These are phyloP conservation scores for Gryon sp. DNA, from an alignment of 1,140 invertebrate genomes.

Conservation along the genomic window DNA sequence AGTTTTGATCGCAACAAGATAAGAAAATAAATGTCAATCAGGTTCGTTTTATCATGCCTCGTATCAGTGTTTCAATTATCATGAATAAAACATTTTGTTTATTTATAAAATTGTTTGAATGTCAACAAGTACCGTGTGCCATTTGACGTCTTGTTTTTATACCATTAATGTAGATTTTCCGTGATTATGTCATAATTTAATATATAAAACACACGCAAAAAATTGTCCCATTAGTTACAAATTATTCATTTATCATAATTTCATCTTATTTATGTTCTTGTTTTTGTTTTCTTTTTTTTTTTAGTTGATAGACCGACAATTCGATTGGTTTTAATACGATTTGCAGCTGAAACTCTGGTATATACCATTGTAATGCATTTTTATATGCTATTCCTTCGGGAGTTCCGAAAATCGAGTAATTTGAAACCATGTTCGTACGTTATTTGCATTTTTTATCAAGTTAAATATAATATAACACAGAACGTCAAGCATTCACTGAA, in stretches of 20 bases:
- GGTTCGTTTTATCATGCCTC: slow-evolving; percentile 17
- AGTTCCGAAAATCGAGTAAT: slow-evolving; percentile 8
- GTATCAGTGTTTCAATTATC: slow-evolving; percentile 14
- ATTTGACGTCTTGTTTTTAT: slow-evolving; percentile 40
- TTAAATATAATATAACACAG: too few relatives aligned
- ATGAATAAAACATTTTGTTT: slow-evolving; percentile 48
- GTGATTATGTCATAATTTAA: slow-evolving; percentile 10
- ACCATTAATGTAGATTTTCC: neutral
- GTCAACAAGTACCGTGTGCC: slow-evolving; percentile 10
- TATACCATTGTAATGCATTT: neutral
- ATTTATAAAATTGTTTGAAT: slow-evolving; percentile 31
- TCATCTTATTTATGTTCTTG: too few relatives aligned
- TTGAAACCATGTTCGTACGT: neutral
- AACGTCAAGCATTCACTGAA: too few relatives aligned
- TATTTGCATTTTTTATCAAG: neutral
- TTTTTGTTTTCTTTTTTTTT: too few relatives aligned
- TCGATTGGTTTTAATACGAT: too few relatives aligned
- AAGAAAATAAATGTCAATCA: slow-evolving; percentile 49
- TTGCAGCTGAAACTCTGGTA: too few relatives aligned
- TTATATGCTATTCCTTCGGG: slow-evolving; percentile 5
- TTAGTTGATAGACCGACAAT: too few relatives aligned
- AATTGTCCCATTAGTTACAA: slow-evolving; percentile 18
- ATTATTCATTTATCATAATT: neutral
- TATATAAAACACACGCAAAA: slow-evolving; percentile 7
- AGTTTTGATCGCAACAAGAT: slow-evolving; percentile 37